Evolutionary conservation across 2,888 invertebrate species (phyloP), one percentile per base, ranked within the genome.

Genomic region (Autographa gamma): DNA sequence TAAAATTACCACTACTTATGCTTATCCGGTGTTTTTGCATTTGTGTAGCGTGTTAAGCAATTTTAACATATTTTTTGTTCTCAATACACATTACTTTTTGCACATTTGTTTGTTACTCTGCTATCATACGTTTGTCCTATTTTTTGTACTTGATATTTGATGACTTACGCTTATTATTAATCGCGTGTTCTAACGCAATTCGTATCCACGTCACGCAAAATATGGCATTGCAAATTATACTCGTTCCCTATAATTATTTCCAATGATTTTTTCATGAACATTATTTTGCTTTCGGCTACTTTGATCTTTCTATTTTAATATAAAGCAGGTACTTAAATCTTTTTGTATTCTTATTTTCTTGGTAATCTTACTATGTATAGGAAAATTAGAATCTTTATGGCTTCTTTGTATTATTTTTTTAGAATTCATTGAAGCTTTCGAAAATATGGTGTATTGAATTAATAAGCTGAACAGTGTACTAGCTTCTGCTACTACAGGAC

Each of bases 111-210:
- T 48, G 66, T 60, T 56, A 60, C 52, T 69, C 60, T 34, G 19
- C 34, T 71, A 71, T 71, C 59, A 73, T 77, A 64, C 52, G 43
- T 69, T 62, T 71, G 70, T 76, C 48, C 63, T 68, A 67, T 72
- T 80, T 81, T 80, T 82, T 82, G 58, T 67, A 67, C 48, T 76
- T 62, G 58, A 56, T 13, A 56, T 75, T 80, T 71, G 52, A 76
- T 69, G 70, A 74, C 67, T 71, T 74, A 74, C 61, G 63, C 60
- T 73, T 74, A 76, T 83, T 81, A 79, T 68, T 74, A 74, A 74
- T 84, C 75, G 80, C 84, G 80, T 82, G 82, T 60, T 75, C 67
- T 71, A 66, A 71, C 63, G 68, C 73, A 75, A 73, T 79, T 75
- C 60, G 11, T 60, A 76, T 63, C 68, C 52, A 54, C 59, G 66